Evolutionary conservation across 2,888 invertebrate species (phyloP).

Genomic region (Drosophila histrio): DNA sequence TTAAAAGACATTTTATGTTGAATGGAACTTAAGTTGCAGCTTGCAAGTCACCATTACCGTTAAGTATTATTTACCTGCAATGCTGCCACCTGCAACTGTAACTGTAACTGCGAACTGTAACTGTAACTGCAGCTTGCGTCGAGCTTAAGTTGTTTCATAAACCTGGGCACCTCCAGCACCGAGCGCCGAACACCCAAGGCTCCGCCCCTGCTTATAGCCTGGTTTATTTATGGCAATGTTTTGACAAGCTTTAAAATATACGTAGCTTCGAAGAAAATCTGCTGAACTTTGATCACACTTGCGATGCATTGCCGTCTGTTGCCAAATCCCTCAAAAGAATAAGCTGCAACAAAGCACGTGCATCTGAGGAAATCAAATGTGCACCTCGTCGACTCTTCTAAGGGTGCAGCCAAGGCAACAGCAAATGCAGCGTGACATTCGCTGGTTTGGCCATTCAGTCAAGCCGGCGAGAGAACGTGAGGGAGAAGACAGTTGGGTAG

Average conservation of each 20-base stretch:
- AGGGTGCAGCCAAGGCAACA: slow-evolving; percentile 3
- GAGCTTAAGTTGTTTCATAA: slow-evolving; percentile 30
- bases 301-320: slow-evolving; percentile 40
- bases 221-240: slow-evolving; percentile 68
- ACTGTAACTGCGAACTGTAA: background rate
- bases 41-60: slow-evolving; percentile 47
- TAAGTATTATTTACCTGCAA: slow-evolving; percentile 60
- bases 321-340: slow-evolving; percentile 30
- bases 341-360: slow-evolving; percentile 46
- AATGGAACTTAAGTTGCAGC: slow-evolving; percentile 50
- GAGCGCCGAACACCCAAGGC: background rate
- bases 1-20: slow-evolving; percentile 43
- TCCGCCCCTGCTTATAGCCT: slow-evolving; percentile 15
- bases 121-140: slow-evolving; percentile 5
- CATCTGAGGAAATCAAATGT: slow-evolving; percentile 45
- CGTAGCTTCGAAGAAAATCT: slow-evolving; percentile 35
- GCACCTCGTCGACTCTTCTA: slow-evolving; percentile 36
- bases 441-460: slow-evolving; percentile 63
- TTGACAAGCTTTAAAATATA: slow-evolving; percentile 70
- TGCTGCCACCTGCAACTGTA: slow-evolving; percentile 1
- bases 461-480: slow-evolving; percentile 3
- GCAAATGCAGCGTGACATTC: slow-evolving; percentile 74
- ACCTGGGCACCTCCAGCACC: slow-evolving; percentile 1
- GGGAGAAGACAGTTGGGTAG: background rate
- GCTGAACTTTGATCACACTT: slow-evolving; percentile 67